These are phyloP conservation scores for Drosophila mimetica DNA, from an alignment of 2,888 invertebrate genomes.

Conservation along the genomic window DNA sequence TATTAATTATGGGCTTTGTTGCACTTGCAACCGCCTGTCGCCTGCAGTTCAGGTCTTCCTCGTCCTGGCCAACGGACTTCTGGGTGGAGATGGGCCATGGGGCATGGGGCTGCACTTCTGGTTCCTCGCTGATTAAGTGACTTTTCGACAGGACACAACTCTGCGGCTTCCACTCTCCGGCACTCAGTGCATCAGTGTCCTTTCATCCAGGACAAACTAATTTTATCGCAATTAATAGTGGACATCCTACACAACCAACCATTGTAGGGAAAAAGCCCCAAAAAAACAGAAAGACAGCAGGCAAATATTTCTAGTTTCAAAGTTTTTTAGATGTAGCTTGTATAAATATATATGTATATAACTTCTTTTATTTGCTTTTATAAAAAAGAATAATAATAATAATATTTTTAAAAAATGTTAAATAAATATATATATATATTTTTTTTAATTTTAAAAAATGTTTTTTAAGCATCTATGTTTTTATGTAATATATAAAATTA, in stretches of 20 bases:
- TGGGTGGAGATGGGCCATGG: not conserved
- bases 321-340: no score
- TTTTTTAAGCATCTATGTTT: no score
- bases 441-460: no score
- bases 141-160: conserved; percentile 48
- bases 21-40: conserved; percentile 39
- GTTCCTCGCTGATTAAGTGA: conserved; percentile 56
- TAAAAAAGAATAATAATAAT: no score
- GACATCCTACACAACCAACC: not conserved
- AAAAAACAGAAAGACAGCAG: no score
- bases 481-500: no score
- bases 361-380: no score
- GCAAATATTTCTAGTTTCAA: no score
- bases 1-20: conserved; percentile 68
- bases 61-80: not conserved
- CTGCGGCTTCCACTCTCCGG: conserved; percentile 27
- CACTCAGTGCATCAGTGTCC: conserved; percentile 4
- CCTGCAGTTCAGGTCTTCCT: conserved; percentile 1
- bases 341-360: no score
- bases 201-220: conserved; percentile 11
- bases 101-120: not conserved
- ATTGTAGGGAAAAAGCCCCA: not conserved
- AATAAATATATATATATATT: no score
- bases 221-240: conserved; percentile 33
- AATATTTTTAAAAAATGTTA: no score